These are phyloP conservation scores for Drosophila varians DNA, from an alignment of 1,140 invertebrate species.

Conservation along the genomic window DNA sequence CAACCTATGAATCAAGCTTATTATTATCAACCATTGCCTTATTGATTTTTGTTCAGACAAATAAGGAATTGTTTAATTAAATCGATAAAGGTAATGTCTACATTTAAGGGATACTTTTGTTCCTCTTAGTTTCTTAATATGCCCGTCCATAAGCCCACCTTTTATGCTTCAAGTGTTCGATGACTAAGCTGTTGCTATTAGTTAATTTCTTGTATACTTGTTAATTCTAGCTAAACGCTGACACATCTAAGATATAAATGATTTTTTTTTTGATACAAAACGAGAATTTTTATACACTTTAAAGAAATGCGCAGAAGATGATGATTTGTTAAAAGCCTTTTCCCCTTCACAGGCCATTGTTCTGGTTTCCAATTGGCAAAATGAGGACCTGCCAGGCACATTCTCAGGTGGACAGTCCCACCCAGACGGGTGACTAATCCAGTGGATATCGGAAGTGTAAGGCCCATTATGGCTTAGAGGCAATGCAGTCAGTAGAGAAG, in stretches of 20 bases:
- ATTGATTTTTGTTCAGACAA: conserved; percentile 24
- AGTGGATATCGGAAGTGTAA: conserved; percentile 37
- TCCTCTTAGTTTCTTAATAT: too few relatives aligned
- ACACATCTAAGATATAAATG: conserved; percentile 22
- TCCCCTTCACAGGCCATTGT: background rate
- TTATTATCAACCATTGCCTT: conserved; percentile 25
- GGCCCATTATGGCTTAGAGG: conserved; percentile 25
- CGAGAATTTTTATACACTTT: background rate
- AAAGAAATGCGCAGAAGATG: too few relatives aligned
- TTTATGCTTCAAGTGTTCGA: background rate
- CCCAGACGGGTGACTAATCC: conserved; percentile 22
- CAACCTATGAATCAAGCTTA: conserved; percentile 7
- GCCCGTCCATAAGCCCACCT: background rate
- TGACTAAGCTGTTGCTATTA: conserved; percentile 12
- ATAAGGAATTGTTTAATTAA: conserved; percentile 14
- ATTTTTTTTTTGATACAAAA: background rate
- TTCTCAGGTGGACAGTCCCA: conserved; percentile 13
- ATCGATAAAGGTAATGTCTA: conserved; percentile 14
- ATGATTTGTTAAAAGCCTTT: background rate
- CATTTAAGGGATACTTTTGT: background rate
- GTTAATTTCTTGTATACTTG: conserved; percentile 24
- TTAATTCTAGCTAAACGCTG: conserved; percentile 42
- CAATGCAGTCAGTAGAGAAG: conserved; percentile 21
- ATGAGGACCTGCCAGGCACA: conserved; percentile 2
- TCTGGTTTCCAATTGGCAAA: conserved; percentile 10